Percentiles rank a stretch among this genome's conserved stretches.
phyloP scores from a whole-genome alignment of 2,888 invertebrate species.

The Lycocerus yunnanus region DNA sequence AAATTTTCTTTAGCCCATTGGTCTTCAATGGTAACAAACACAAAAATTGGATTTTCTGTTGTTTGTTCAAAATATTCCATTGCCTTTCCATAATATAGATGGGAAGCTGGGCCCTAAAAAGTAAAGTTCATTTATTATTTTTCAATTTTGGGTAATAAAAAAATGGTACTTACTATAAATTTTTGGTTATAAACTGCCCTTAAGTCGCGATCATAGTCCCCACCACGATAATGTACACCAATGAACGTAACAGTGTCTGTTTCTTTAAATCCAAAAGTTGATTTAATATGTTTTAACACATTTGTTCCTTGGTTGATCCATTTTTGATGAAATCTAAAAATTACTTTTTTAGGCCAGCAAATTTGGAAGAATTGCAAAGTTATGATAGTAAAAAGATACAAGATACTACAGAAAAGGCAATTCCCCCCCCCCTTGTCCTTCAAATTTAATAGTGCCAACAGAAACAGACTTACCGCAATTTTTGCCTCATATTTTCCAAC shows the following conservation, averaged over 20 bases:
- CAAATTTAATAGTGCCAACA: too few relatives aligned
- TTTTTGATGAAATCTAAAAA: not conserved
- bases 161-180: not conserved
- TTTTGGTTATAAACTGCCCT: not conserved
- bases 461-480: too few relatives aligned
- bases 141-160: not conserved
- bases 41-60: not conserved
- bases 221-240: conserved; percentile 8
- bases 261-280: not conserved
- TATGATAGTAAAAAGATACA: too few relatives aligned
- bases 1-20: not conserved
- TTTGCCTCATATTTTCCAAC: too few relatives aligned
- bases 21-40: not conserved
- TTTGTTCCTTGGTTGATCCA: not conserved
- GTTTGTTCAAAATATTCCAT: conserved; percentile 1
- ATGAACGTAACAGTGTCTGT: not conserved
- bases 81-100: not conserved
- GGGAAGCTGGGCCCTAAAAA: conserved; percentile 1
- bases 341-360: too few relatives aligned
- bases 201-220: not conserved
- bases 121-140: too few relatives aligned
- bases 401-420: too few relatives aligned
- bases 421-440: too few relatives aligned
- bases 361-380: too few relatives aligned
- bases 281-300: not conserved